Conservation (phyloP, 1,140 invertebrate species). For the Aphaenogaster floridana region DNA sequence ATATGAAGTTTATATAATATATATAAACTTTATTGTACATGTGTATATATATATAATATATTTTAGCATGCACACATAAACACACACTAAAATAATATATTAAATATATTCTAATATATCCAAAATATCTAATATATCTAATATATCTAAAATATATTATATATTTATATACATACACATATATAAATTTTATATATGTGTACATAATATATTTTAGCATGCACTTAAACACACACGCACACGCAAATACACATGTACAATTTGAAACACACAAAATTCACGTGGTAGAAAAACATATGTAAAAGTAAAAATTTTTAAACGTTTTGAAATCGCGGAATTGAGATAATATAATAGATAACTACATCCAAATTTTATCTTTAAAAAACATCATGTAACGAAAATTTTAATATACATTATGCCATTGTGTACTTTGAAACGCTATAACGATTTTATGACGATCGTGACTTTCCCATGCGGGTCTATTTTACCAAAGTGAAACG, state of each 20-base stretch:
- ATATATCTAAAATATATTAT: no score
- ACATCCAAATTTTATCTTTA: neutral
- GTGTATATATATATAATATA: no score
- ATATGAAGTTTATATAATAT: no score
- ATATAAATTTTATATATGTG: no score
- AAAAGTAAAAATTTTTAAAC: constrained; percentile 4
- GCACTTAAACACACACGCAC: neutral
- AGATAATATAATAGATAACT: neutral
- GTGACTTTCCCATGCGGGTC: constrained; percentile 82
- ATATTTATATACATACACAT: no score
- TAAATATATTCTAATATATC: no score
- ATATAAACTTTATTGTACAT: no score
- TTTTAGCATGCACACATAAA: no score
- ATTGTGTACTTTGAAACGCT: constrained; percentile 56
- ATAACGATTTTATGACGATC: constrained; percentile 64
- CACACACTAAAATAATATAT: no score
- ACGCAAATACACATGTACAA: neutral
- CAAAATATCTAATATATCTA: no score
- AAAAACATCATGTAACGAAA: neutral
- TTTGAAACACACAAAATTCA: neutral
- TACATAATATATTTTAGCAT: neutral
- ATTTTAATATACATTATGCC: constrained; percentile 43
- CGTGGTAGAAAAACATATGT: neutral
- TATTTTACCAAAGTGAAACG: constrained; percentile 71
- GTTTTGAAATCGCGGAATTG: neutral